Conservation (phyloP, 2,113 vertebrate species). For the Leptocoma aspasia region DNA sequence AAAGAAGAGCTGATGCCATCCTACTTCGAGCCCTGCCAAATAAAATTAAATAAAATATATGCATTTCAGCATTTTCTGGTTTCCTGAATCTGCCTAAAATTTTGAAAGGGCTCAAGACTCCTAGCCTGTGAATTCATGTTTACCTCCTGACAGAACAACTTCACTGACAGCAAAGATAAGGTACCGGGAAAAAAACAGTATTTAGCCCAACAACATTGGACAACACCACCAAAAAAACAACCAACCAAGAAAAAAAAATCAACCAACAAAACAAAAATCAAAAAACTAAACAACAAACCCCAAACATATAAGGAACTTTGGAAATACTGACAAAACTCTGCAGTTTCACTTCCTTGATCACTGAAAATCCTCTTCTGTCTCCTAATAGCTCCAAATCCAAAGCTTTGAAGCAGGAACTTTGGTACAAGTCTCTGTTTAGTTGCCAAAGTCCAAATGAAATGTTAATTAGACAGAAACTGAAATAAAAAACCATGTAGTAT, state of each 20-base stretch:
- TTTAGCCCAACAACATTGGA: background rate
- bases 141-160: background rate
- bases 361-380: background rate
- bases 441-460: background rate
- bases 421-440: background rate
- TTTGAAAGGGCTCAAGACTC: background rate
- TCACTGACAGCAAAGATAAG: background rate
- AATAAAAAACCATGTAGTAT: background rate
- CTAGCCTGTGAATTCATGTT: background rate
- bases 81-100: conserved; percentile 9
- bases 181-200: background rate
- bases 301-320: background rate
- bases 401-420: background rate
- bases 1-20: conserved; percentile 51
- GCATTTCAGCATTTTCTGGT: conserved; percentile 28
- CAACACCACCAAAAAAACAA: background rate
- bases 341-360: background rate
- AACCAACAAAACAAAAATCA: background rate
- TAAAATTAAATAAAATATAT: conserved; percentile 45
- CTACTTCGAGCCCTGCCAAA: conserved; percentile 38
- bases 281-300: background rate
- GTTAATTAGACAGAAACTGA: background rate
- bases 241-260: background rate
- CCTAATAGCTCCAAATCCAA: background rate
- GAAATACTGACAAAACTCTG: background rate